Conservation (phyloP, 2,888 invertebrate species). For the Cyrtodaria siliqua region DNA sequence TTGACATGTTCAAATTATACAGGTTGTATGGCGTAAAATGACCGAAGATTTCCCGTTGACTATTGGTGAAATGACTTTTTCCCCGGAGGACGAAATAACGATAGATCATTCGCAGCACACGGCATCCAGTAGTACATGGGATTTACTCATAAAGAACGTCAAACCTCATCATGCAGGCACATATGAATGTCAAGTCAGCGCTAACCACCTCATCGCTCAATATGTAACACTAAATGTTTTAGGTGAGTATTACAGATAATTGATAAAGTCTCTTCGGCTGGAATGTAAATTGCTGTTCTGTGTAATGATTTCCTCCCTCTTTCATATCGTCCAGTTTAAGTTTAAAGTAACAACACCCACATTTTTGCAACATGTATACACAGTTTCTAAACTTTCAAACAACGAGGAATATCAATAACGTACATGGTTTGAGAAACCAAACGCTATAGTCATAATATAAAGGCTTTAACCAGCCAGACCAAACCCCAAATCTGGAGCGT, state of each 20-base stretch:
- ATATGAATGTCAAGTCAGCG: slow-evolving; percentile 75
- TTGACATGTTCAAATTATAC: not conserved
- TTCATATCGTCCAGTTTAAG: too few relatives aligned
- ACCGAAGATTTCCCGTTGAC: slow-evolving; percentile 71
- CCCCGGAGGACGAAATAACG: slow-evolving; percentile 60
- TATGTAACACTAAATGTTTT: slow-evolving; percentile 69
- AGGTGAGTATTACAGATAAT: slow-evolving; percentile 67
- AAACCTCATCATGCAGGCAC: slow-evolving; percentile 67
- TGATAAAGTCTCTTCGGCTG: too few relatives aligned
- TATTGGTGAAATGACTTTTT: slow-evolving; percentile 73
- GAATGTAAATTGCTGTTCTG: too few relatives aligned
- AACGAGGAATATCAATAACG: too few relatives aligned
- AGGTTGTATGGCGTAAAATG: slow-evolving; percentile 77
- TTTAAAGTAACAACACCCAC: too few relatives aligned
- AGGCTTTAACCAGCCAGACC: too few relatives aligned
- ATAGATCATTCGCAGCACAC: slow-evolving; percentile 58
- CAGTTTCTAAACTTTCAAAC: too few relatives aligned
- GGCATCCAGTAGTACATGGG: slow-evolving; percentile 67
- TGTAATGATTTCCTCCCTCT: too few relatives aligned
- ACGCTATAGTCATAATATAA: too few relatives aligned
- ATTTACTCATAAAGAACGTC: slow-evolving; percentile 70
- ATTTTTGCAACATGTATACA: too few relatives aligned
- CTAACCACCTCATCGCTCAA: slow-evolving; percentile 66
- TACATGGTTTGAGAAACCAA: too few relatives aligned
- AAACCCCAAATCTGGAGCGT: too few relatives aligned